Conservation (phyloP, 2,113 vertebrate genomes). For the Anser brachyrhynchus region DNA sequence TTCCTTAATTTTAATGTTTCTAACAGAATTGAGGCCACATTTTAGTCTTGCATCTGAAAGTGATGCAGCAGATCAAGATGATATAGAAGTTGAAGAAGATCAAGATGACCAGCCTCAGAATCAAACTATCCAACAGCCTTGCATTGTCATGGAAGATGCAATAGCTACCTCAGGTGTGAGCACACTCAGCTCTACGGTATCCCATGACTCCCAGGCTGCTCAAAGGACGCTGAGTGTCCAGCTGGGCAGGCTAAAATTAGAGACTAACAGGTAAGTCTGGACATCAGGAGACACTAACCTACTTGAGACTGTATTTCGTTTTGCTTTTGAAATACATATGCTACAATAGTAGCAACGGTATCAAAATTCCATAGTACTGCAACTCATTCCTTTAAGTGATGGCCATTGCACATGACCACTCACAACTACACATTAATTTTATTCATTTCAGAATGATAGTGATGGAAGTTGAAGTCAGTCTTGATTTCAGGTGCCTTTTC, state of each 20-base stretch:
- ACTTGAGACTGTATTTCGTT: background rate
- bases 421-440: background rate
- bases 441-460: background rate
- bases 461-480: background rate
- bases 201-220: constrained; percentile 88
- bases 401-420: background rate
- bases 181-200: constrained; percentile 96
- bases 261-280: constrained; percentile 89
- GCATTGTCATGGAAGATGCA: constrained; percentile 84
- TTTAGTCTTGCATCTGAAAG: constrained; percentile 96
- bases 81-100: constrained; percentile 84
- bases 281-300: background rate
- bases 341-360: background rate
- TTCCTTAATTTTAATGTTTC: background rate
- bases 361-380: background rate
- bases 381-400: background rate
- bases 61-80: constrained; percentile 93
- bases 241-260: constrained; percentile 92
- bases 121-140: constrained; percentile 77
- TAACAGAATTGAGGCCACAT: constrained; percentile 92
- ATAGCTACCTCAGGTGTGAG: constrained; percentile 96
- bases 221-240: constrained; percentile 90
- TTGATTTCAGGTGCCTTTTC: constrained; percentile 6
- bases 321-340: background rate
- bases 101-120: constrained; percentile 77